Conservation (phyloP, 1,140 invertebrate species). For the Ceratosolen solmsi region DNA sequence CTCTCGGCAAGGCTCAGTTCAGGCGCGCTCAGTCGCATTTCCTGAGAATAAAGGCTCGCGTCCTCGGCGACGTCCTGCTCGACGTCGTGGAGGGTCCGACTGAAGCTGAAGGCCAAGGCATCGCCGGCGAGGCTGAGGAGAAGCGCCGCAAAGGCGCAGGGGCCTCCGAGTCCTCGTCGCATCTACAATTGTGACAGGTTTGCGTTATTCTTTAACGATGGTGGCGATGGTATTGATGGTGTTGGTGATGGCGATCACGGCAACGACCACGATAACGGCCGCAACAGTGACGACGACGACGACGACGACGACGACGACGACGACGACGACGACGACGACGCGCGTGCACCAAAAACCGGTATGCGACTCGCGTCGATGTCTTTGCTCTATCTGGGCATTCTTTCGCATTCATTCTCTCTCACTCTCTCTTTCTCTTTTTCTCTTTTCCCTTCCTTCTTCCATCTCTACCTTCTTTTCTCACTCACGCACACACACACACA, state of each 20-base stretch:
- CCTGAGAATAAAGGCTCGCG: slow-evolving; percentile 38
- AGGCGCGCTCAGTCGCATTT: slow-evolving; percentile 35
- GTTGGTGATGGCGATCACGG: background rate
- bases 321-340: no score
- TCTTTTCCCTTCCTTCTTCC: no score
- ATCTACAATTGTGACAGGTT: slow-evolving; percentile 10
- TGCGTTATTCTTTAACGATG: no score
- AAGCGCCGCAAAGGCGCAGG: background rate
- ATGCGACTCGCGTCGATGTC: background rate
- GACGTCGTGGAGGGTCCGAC: slow-evolving; percentile 44
- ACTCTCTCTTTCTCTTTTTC: background rate
- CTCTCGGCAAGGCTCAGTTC: background rate
- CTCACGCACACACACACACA: background rate
- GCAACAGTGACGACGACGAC: no score
- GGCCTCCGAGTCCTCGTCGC: background rate
- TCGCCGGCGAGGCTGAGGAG: background rate
- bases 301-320: no score
- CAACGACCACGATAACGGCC: no score
- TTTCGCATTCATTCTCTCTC: background rate
- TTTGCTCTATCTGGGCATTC: background rate
- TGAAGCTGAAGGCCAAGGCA: slow-evolving; percentile 34
- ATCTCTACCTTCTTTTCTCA: background rate
- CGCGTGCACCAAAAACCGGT: background rate
- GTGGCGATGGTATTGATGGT: background rate
- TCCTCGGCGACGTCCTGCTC: slow-evolving; percentile 49